A percentile compares a stretch with the other conserved stretches of the same genome.
Conservation (phyloP, 2,797 vertebrate genomes). For the Peromyscus eremicus region DNA sequence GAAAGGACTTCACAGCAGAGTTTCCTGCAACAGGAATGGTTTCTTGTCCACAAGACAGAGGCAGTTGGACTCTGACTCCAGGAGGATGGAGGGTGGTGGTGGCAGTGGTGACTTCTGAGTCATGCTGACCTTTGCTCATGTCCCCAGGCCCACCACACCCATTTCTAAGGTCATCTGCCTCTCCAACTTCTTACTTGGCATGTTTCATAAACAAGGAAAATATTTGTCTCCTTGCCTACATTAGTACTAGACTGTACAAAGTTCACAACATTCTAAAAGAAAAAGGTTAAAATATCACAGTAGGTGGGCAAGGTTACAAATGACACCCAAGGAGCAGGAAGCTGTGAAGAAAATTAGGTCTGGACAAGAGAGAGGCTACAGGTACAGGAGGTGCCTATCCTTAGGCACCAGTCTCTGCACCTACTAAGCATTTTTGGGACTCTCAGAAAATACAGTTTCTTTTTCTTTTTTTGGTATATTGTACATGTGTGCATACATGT, state of each 20-base stretch:
- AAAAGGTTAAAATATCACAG: constrained; percentile 18
- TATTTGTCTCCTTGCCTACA: not conserved
- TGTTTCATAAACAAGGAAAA: not conserved
- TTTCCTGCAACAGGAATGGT: not conserved
- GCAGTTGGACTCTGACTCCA: not conserved
- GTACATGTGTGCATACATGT: not conserved
- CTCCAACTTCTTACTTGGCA: not conserved
- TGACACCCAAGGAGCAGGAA: not conserved
- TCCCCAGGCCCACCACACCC: not conserved
- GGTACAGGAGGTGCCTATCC: not conserved
- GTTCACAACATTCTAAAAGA: not conserved
- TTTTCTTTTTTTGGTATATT: not conserved
- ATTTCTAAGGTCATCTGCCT: not conserved
- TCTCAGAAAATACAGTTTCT: not conserved
- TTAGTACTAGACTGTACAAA: not conserved
- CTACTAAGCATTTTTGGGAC: not conserved
- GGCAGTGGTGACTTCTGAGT: not conserved
- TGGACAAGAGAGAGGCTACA: not conserved
- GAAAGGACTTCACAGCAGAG: not conserved
- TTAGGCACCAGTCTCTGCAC: not conserved
- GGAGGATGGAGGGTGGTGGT: not conserved
- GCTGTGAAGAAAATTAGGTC: not conserved
- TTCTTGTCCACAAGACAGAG: not conserved
- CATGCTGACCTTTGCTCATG: not conserved
- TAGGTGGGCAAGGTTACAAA: not conserved